Percentiles rank a stretch among this genome's conserved stretches.
phyloP scores from a whole-genome alignment of 64 coral and sea anemone species.

The Montipora foliosa region DNA sequence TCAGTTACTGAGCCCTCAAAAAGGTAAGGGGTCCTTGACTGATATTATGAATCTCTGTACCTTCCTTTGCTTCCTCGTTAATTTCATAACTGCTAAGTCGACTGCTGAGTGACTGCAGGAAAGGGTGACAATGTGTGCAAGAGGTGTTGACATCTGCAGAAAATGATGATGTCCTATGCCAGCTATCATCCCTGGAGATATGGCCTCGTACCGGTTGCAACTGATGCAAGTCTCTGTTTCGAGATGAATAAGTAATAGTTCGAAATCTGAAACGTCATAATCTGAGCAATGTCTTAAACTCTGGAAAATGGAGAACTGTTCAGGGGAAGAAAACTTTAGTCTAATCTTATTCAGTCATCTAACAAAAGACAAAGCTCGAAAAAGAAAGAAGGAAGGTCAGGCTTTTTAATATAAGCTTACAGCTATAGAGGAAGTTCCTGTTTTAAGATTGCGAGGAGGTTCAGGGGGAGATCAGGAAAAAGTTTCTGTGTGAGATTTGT shows the following conservation, averaged over 20 bases:
- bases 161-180: background rate
- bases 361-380: background rate
- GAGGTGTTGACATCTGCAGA: background rate
- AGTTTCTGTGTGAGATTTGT: constrained; percentile 28
- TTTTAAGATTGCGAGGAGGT: constrained; percentile 37
- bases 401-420: too few relatives aligned
- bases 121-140: constrained; percentile 18
- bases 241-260: background rate
- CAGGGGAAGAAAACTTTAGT: background rate
- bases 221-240: constrained; percentile 3
- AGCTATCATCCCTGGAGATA: background rate
- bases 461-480: constrained; percentile 15
- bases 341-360: background rate
- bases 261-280: constrained; percentile 5
- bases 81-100: background rate
- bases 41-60: background rate
- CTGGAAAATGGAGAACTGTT: background rate
- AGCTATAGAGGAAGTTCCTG: background rate
- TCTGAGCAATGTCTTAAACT: constrained; percentile 33
- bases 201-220: background rate
- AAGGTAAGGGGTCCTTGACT: too few relatives aligned
- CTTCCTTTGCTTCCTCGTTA: constrained; percentile 29
- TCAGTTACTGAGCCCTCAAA: too few relatives aligned
- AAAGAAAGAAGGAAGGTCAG: background rate
- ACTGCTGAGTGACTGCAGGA: constrained; percentile 12